Evolutionary conservation across 1,140 invertebrate species (phyloP), one percentile per base, ranked within the genome.

Genomic region (Leptopilina clavipes): DNA sequence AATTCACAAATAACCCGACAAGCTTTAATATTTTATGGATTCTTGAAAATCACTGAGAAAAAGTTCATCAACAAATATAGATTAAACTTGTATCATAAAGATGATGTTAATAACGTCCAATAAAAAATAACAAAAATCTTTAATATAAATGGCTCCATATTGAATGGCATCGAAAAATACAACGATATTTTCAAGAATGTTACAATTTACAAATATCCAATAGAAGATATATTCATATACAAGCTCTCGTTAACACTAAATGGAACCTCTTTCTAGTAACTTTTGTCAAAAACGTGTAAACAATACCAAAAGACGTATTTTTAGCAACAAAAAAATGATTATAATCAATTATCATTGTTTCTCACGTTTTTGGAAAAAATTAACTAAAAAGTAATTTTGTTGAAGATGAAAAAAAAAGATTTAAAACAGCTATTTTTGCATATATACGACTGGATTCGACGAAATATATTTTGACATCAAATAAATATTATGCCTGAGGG

Each of bases 81-180:
- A 40, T 40, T 40, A 40, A 40, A 40, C 37, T 31, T 40, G 37
- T 40, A 40, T 9, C 37, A 40, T 8, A 8, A 54, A 72, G 19
- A 72, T 31, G 44, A n/a, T 74, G 72, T 72, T 72, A 76, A 65
- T 45, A 76, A 70, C 59, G 17, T 19, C 71, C 75, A 17, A 14
- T 40, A 70, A 48, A 72, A 31, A 72, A 71, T 78, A 78, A 56
- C 45, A 31, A 76, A 22, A 76, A n/a, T n/a, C n/a, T n/a, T n/a
- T n/a, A n/a, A n/a, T n/a, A n/a, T n/a, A n/a, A 48, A 76, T 76
- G 44, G 65, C 56, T 52, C 70, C 10, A n/a, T 44, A 76, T 54
- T 75, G 40, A 76, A 37, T 12, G 48, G 14, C 7, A 72, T 48
- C 43, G 25, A 78, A 10, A 72, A 74, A 71, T 72, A 9, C 70